phyloP scores from a whole-genome alignment of 2,113 vertebrate species.

The Helogale parvula region DNA sequence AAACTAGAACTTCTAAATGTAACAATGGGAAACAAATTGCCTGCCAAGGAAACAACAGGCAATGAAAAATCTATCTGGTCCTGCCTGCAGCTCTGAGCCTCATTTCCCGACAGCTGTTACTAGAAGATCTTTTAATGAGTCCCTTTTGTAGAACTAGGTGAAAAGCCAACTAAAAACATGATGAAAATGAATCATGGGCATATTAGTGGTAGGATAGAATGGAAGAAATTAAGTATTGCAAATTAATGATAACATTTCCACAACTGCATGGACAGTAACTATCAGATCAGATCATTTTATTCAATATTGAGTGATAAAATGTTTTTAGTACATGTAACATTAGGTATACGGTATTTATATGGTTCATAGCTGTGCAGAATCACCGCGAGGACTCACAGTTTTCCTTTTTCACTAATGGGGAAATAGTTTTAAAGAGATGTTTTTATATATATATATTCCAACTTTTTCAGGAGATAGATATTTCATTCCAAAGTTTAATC shows the following conservation, averaged over 20 bases:
- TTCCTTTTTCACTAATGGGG: not conserved
- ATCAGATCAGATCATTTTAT: not conserved
- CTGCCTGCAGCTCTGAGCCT: conserved; percentile 43
- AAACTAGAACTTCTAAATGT: conserved; percentile 16
- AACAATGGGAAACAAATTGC: conserved; percentile 61
- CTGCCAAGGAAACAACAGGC: conserved; percentile 57
- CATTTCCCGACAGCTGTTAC: conserved; percentile 29
- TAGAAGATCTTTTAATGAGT: conserved; percentile 59
- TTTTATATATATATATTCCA: not conserved
- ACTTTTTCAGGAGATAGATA: not conserved
- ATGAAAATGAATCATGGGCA: conserved; percentile 10
- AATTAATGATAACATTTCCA: not conserved
- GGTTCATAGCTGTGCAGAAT: not conserved
- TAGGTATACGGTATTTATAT: not conserved
- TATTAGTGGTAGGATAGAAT: not conserved
- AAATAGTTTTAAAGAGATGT: not conserved
- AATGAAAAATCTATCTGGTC: conserved; percentile 55
- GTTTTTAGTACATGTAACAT: not conserved
- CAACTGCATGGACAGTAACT: not conserved
- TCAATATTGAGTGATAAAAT: not conserved
- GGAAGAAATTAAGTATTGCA: not conserved
- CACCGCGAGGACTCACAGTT: fast-evolving
- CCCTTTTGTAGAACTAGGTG: conserved; percentile 7
- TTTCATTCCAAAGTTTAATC: not conserved
- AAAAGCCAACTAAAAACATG: conserved; percentile 28